Evolutionary conservation across 2,113 vertebrate species (phyloP).

Genomic region (Hydrolagus affinis): DNA sequence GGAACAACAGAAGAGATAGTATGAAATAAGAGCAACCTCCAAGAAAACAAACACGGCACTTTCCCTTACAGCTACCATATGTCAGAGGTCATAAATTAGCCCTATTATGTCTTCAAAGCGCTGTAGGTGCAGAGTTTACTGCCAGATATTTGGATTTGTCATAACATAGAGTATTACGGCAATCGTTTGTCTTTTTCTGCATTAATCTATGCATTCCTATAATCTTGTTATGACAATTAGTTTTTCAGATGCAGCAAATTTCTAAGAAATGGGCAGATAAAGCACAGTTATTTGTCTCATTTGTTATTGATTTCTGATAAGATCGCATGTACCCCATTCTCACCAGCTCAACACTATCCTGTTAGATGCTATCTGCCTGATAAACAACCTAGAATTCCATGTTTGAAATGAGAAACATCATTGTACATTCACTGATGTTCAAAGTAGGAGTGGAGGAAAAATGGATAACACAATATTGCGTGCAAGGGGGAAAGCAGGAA

Average conservation of each 20-base stretch:
- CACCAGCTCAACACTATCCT: slow-evolving; percentile 25
- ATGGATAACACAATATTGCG: slow-evolving; percentile 23
- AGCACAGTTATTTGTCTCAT: slow-evolving; percentile 2
- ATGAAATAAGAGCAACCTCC: no score
- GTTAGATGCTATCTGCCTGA: neutral
- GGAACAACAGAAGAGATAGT: neutral
- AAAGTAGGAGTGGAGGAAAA: slow-evolving; percentile 13
- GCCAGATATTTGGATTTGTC: neutral
- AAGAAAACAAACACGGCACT: neutral
- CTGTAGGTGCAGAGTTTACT: neutral
- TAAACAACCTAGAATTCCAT: slow-evolving; percentile 2
- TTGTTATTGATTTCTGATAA: slow-evolving; percentile 32
- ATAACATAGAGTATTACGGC: neutral
- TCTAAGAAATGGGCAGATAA: neutral
- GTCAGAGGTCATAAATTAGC: neutral
- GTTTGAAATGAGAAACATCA: slow-evolving; percentile 6
- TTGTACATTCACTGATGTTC: slow-evolving; percentile 5
- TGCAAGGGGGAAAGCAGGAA: neutral
- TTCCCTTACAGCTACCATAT: neutral
- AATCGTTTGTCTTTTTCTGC: neutral
- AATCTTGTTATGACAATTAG: neutral
- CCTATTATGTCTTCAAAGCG: neutral
- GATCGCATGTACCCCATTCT: neutral
- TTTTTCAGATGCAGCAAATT: slow-evolving; percentile 25
- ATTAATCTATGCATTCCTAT: neutral